Evolutionary conservation across 2,113 vertebrate genomes (phyloP), one percentile per base, ranked within the genome.

Genomic region (Scortum barcoo): DNA sequence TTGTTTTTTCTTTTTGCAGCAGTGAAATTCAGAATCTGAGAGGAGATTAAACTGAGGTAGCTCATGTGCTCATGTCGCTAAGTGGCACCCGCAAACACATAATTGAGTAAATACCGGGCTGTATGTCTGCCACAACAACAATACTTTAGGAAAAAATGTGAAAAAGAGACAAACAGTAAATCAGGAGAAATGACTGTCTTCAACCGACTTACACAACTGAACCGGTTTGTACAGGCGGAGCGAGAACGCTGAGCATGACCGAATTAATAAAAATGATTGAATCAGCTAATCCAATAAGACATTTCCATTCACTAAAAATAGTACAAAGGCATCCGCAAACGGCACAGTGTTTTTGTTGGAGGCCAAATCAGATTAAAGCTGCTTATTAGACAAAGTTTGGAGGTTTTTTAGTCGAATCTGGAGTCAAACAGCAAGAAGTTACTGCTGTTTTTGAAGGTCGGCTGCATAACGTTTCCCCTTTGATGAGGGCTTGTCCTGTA

Each of bases 231-330:
- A 33, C 66, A 9, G 54, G 5, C 26, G 7, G 66, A 33, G 2
- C 16, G 5, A 17, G 10, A 11, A 71, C 68, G 17, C 33, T 0
- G 53, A 57, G 51, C 51, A 33, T 0, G 26, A 24, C 36, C 50
- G 8, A 12, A 56, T 9, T 5, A 57, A 67, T 48, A 48, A 60
- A 50, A 33, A 57, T 33, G 36, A 76, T 42, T 56, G 48, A 50
- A 76, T 66, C 73, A 69, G 42, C 16, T 17, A 61, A 70, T 40
- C 42, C n/a, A 70, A 78, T 50, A 6, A 38, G 7, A 61, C 5
- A 13, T 69, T 68, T 67, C 20, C 62, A n/a, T 13, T 48, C 0
- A 4, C 51, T 57, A 22, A 51, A 53, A 19, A 26, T 36, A 53
- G 10, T 0, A 1, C 57, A 33, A 14, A 40, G 36, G 0, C 51